Base-by-base conservation (phyloP, 2,888 invertebrate genomes). In the Ashinkailepas kermadecensis region DNA sequence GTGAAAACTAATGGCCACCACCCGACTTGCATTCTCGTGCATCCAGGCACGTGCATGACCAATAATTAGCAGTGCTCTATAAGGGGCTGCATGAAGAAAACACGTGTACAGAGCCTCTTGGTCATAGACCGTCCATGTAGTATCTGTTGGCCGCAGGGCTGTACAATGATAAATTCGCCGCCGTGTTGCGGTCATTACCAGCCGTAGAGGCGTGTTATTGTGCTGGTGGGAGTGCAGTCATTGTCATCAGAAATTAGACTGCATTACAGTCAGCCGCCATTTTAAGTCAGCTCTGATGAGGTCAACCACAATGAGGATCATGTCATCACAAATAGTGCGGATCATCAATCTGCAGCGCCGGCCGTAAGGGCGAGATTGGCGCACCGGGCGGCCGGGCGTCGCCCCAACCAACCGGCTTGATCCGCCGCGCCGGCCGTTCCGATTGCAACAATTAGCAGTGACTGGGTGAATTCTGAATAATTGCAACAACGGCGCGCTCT, bases 321-420 rank as follows among this genome's bases (percentile, higher is more conserved):
- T 74, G 74, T 74, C 74, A 74, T 74, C 74, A 56, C 74, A 74
- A 54, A 74, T 74, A 56, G 54, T 74, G 74, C 74, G 56, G 56
- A 74, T 74, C 74, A 74, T 74, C 56, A 54, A 74, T 74, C 74
- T 74, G 74, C 56, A 10, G 74, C 54, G 23, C 9, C 23, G 23
- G 39, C 39, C 25, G 25, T 25, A 70, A 70, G 70, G 70, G 23
- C 15, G 39, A 70, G 3, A 39, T 70, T 70, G 2, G 70, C 15
- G 39, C 70, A 15, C 8, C 70, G 10, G 13, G 70, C 39, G 10
- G 70, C 10, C 70, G 23, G 70, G 25, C 15, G 15, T 70, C 25
- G 15, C 9, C 70, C 70, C 39, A 15, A 39, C 15, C 70, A 39
- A 70, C 70, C 25, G 70, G 7, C 23, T 11, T 10, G 25, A 15